Percentiles rank a stretch among this genome's conserved stretches.
Evolutionary conservation across 2,113 vertebrate genomes (phyloP).

Genomic region (Poeciliopsis turrubarensis): DNA sequence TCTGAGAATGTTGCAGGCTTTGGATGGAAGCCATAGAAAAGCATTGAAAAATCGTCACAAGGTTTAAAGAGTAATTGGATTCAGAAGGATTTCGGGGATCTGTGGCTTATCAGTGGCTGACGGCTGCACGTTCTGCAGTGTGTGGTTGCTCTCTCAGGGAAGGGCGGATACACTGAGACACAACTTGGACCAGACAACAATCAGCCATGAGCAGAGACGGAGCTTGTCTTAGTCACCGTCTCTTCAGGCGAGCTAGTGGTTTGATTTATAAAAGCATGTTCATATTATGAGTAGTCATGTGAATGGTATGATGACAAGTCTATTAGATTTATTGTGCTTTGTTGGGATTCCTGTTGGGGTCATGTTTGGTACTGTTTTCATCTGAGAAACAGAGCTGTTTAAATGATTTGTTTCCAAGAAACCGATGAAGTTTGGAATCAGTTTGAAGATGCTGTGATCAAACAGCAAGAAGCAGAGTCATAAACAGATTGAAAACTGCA

Average conservation of each 20-base stretch:
- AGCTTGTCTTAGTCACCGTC: conserved; percentile 2
- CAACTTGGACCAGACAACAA: conserved; percentile 37
- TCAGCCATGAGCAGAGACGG: conserved; percentile 3
- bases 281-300: neutral
- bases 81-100: conserved; percentile 41
- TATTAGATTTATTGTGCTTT: neutral
- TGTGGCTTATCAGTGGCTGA: conserved; percentile 35
- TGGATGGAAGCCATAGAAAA: conserved; percentile 19
- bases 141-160: conserved; percentile 38
- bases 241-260: neutral
- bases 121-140: conserved; percentile 27
- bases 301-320: neutral
- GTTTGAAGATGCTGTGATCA: neutral
- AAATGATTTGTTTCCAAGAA: neutral
- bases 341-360: no score
- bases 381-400: neutral
- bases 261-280: neutral
- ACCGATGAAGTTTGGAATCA: neutral
- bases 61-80: conserved; percentile 25
- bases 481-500: no score
- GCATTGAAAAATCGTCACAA: conserved; percentile 4
- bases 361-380: neutral
- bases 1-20: conserved; percentile 23
- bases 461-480: no score
- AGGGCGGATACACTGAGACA: conserved; percentile 51